phyloP scores from a whole-genome alignment of 2,113 vertebrate genomes.

The Neodon shergylaensis region DNA sequence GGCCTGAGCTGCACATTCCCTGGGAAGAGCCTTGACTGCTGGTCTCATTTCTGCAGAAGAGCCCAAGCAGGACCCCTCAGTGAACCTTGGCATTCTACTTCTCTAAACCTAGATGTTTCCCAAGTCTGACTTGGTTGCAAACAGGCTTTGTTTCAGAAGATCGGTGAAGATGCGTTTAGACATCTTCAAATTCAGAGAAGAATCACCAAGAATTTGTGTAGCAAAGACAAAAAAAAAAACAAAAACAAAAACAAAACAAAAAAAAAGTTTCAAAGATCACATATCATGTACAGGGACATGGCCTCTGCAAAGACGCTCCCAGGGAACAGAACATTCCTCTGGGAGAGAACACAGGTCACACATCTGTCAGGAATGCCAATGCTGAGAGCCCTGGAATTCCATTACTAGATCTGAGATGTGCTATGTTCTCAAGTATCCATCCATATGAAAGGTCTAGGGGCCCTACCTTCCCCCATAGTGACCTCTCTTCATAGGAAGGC shows the following conservation, averaged over 20 bases:
- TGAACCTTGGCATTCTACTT: neutral
- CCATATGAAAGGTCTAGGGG: neutral
- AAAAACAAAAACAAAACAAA: neutral
- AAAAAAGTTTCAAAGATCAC: slow-evolving; percentile 33
- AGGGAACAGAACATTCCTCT: neutral
- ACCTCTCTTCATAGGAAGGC: neutral
- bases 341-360: neutral
- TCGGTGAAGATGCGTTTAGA: neutral
- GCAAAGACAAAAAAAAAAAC: slow-evolving; percentile 46
- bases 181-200: slow-evolving; percentile 26
- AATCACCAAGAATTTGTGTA: neutral
- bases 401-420: neutral
- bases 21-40: neutral
- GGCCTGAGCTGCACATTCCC: accelerated
- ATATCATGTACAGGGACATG: neutral
- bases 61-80: neutral
- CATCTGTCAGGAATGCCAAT: neutral
- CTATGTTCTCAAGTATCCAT: neutral
- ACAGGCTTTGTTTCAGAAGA: slow-evolving; percentile 25
- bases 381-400: neutral
- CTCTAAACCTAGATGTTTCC: neutral
- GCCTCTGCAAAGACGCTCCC: neutral
- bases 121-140: neutral
- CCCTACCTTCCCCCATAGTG: neutral
- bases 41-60: neutral